Evolutionary conservation across 2,113 vertebrate species (phyloP).

Genomic region (Calidris pygmaea): DNA sequence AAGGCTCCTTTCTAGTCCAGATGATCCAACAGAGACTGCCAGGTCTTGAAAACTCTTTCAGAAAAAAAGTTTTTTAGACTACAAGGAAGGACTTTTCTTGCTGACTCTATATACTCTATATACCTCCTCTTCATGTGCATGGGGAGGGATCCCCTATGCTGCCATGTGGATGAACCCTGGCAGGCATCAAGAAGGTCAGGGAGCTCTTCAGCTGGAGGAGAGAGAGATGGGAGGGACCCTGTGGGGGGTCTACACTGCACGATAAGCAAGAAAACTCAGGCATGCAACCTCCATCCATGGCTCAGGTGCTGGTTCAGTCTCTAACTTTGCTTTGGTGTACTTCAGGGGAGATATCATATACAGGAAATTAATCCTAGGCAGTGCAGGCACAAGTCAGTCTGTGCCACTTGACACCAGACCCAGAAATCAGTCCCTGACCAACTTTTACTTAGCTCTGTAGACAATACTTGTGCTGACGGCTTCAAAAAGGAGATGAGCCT

Average conservation of each 20-base stretch:
- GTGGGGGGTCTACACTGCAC: background rate
- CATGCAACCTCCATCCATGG: background rate
- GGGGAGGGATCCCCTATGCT: background rate
- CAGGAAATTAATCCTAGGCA: background rate
- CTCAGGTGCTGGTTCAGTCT: background rate
- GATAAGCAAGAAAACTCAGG: background rate
- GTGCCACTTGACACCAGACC: background rate
- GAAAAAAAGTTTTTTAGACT: background rate
- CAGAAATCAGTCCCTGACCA: background rate
- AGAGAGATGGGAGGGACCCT: background rate
- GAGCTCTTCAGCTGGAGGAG: background rate
- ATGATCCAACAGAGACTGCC: background rate
- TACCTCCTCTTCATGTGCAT: background rate
- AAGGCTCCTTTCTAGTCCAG: background rate
- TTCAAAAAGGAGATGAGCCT: background rate
- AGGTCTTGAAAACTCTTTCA: background rate
- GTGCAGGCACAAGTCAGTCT: background rate
- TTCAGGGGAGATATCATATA: background rate
- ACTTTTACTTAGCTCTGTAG: background rate
- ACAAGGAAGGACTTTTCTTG: background rate
- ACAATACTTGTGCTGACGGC: background rate
- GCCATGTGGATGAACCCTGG: background rate
- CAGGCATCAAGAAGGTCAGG: background rate
- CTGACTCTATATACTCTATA: background rate
- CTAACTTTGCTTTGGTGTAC: background rate